These are phyloP conservation scores for Panurus biarmicus DNA, from an alignment of 2,113 vertebrate genomes.

Conservation along the genomic window DNA sequence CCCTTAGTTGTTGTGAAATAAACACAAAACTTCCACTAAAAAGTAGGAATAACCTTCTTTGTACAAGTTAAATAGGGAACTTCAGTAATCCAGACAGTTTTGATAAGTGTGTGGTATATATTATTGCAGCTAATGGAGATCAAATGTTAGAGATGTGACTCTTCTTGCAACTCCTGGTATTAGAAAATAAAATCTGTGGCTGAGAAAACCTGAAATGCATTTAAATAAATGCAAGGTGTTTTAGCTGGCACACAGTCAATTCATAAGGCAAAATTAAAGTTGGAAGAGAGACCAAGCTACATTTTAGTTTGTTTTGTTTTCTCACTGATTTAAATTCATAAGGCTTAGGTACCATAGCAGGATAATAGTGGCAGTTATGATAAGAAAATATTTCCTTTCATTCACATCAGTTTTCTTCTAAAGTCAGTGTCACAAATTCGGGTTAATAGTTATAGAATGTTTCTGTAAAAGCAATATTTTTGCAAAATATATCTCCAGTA, in stretches of 20 bases:
- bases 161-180: not conserved
- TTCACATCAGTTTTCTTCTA: not conserved
- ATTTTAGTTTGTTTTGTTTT: not conserved
- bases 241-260: not conserved
- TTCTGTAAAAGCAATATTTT: constrained; percentile 6
- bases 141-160: not conserved
- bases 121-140: constrained; percentile 8
- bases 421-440: not conserved
- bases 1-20: not conserved
- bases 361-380: not conserved
- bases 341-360: not conserved
- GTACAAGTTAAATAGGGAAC: not conserved
- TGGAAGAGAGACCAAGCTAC: not conserved
- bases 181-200: not conserved
- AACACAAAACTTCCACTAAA: not conserved
- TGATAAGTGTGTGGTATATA: not conserved
- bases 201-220: not conserved
- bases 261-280: not conserved
- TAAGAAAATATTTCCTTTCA: not conserved
- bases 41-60: not conserved
- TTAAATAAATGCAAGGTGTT: not conserved
- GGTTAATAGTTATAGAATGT: not conserved
- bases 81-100: constrained; percentile 1
- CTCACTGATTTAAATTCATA: constrained; percentile 11
- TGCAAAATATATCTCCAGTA: constrained; percentile 6